Percentiles rank a stretch among this genome's conserved stretches.
phyloP scores from a whole-genome alignment of 2,888 invertebrate genomes.

The Pterobdella sp. region DNA sequence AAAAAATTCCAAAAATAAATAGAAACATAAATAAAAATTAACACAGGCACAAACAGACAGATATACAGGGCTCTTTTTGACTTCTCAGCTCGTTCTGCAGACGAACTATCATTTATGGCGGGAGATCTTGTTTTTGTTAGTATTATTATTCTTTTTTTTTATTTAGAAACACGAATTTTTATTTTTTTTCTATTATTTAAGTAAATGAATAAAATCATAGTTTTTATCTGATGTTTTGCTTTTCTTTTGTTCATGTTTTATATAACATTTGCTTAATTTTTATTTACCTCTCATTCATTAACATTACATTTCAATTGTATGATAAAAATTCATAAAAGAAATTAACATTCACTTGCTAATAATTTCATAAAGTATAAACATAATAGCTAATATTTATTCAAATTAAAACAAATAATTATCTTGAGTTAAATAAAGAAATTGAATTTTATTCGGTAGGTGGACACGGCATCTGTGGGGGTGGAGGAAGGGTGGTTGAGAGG shows the following conservation, averaged over 20 bases:
- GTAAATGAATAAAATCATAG: no score
- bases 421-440: background rate
- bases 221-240: no score
- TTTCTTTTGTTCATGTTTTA: background rate
- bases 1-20: no score
- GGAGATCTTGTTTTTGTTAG: conserved; percentile 70
- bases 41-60: conserved; percentile 10
- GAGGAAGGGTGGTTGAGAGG: conserved; percentile 78
- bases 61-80: conserved; percentile 76
- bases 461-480: conserved; percentile 66
- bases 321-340: background rate
- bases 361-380: background rate
- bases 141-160: background rate
- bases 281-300: background rate
- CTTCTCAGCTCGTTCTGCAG: conserved; percentile 80
- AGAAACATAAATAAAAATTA: background rate
- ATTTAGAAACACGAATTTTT: no score
- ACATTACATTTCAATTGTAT: background rate
- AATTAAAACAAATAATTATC: background rate
- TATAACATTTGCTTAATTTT: background rate
- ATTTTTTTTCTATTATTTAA: no score
- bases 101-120: conserved; percentile 84
- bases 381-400: background rate
- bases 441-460: conserved; percentile 41
- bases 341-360: background rate